Evolutionary conservation across 1,140 invertebrate species (phyloP).

Genomic region (Drosophila neocordata): DNA sequence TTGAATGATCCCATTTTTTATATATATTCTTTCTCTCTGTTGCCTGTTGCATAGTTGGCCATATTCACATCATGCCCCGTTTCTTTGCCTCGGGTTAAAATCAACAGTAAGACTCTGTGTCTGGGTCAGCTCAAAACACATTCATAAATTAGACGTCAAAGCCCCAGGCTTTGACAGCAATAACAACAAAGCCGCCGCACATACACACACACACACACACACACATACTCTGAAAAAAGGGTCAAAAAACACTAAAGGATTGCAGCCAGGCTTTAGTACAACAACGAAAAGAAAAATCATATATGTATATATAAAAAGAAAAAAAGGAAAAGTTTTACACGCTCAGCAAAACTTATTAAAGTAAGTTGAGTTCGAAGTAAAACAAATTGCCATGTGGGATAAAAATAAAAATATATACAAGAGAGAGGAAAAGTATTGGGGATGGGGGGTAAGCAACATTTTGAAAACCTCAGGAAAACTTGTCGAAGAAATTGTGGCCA

Average conservation of each 20-base stretch:
- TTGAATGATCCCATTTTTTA: not conserved
- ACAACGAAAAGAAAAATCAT: not conserved
- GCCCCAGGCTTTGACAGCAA: slow-evolving; percentile 53
- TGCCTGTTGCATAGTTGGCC: slow-evolving; percentile 14
- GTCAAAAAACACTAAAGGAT: slow-evolving; percentile 52
- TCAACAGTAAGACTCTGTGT: slow-evolving; percentile 37
- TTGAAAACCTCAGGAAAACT: slow-evolving; percentile 30
- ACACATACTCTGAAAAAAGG: slow-evolving; percentile 49
- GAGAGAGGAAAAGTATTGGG: not conserved
- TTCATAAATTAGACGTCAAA: slow-evolving; percentile 79
- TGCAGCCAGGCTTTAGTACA: slow-evolving; percentile 6
- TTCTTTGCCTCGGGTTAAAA: slow-evolving; percentile 8
- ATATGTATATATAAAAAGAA: not conserved
- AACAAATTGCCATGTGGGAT: slow-evolving; percentile 44
- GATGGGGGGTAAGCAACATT: not conserved
- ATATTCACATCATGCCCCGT: slow-evolving; percentile 8
- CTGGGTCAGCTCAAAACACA: slow-evolving; percentile 47
- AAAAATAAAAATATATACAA: not conserved
- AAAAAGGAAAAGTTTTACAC: slow-evolving; percentile 33
- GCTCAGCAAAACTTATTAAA: slow-evolving; percentile 53
- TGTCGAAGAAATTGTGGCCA: slow-evolving; percentile 44
- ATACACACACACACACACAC: slow-evolving; percentile 15
- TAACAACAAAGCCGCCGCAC: slow-evolving; percentile 27
- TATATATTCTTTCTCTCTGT: not conserved
- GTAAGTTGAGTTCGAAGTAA: slow-evolving; percentile 51